phyloP scores from a whole-genome alignment of 2,797 vertebrate genomes.

The Yasuhikotakia modesta region DNA sequence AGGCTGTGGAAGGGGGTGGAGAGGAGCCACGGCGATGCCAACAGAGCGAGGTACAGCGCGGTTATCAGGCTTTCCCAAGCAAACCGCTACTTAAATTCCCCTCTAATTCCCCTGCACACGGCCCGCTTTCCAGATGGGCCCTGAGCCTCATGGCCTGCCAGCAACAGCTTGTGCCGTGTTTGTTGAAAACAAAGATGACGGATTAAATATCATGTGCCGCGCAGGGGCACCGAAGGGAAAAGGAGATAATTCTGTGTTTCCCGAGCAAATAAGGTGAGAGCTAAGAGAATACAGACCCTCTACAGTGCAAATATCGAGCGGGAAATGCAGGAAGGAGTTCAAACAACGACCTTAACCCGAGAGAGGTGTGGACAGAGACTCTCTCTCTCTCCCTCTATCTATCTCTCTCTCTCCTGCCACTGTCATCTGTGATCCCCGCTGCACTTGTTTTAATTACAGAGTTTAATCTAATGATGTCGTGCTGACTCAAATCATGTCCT shows the following conservation, averaged over 20 bases:
- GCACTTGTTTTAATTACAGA: conserved; percentile 61
- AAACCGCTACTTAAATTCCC: conserved; percentile 71
- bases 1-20: conserved; percentile 52
- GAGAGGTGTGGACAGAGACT: conserved; percentile 10
- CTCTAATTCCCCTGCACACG: conserved; percentile 76
- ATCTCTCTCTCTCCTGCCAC: conserved; percentile 29
- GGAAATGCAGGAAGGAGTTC: conserved; percentile 13
- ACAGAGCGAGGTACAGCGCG: conserved; percentile 56
- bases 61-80: conserved; percentile 64
- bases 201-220: conserved; percentile 86
- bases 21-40: conserved; percentile 49
- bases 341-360: conserved; percentile 3
- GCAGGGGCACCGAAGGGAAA: conserved; percentile 62
- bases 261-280: conserved; percentile 59
- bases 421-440: conserved; percentile 44
- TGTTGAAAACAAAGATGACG: conserved; percentile 91
- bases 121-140: conserved; percentile 88
- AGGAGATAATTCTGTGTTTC: conserved; percentile 63
- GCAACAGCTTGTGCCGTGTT: conserved; percentile 88
- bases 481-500: conserved; percentile 55
- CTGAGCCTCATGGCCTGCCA: conserved; percentile 79
- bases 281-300: conserved; percentile 34
- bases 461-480: conserved; percentile 51
- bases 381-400: not conserved
- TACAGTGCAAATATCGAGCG: conserved; percentile 34